These are phyloP conservation scores for Amblyopsis rosae DNA, from an alignment of 2,113 vertebrate species.

Conservation along the genomic window DNA sequence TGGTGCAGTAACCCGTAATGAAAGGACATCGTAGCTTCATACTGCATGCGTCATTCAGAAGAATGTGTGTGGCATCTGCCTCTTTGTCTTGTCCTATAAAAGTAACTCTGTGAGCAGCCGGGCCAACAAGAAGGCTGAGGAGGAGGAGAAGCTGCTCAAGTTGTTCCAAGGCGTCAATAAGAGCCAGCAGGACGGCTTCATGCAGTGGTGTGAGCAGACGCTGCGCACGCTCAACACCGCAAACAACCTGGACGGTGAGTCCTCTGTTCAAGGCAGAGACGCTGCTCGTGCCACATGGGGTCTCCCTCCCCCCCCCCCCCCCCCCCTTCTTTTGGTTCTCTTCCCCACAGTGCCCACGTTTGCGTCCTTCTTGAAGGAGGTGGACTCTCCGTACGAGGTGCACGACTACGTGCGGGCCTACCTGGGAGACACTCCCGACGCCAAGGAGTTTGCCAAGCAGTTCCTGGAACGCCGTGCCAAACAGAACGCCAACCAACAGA, in stretches of 20 bases:
- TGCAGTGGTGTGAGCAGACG: slow-evolving; percentile 98
- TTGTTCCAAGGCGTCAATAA: slow-evolving; percentile 96
- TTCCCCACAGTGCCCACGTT: slow-evolving; percentile 90
- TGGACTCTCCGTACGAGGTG: slow-evolving; percentile 97
- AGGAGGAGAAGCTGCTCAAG: slow-evolving; percentile 97
- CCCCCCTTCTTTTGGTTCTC: background rate
- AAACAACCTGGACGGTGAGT: slow-evolving; percentile 98
- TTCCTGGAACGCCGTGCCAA: slow-evolving; percentile 99
- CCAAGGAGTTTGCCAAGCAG: slow-evolving; percentile 99
- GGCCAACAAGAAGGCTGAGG: slow-evolving; percentile 94
- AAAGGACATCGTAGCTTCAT: no score
- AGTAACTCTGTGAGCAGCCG: slow-evolving; percentile 92
- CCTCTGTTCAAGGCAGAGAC: background rate
- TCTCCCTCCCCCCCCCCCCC: background rate
- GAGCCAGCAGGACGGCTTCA: slow-evolving; percentile 94
- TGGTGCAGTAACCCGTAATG: no score
- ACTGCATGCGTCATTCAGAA: no score
- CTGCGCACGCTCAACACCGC: slow-evolving; percentile 97
- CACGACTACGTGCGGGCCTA: slow-evolving; percentile 97
- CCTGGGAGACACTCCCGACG: slow-evolving; percentile 94
- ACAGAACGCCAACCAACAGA: slow-evolving; percentile 92
- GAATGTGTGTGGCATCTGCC: background rate
- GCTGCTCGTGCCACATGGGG: background rate
- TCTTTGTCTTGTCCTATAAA: slow-evolving; percentile 9
- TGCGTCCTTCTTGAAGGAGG: slow-evolving; percentile 98